These are phyloP conservation scores for Martes flavigula DNA, from an alignment of 2,797 vertebrate species.

Conservation along the genomic window DNA sequence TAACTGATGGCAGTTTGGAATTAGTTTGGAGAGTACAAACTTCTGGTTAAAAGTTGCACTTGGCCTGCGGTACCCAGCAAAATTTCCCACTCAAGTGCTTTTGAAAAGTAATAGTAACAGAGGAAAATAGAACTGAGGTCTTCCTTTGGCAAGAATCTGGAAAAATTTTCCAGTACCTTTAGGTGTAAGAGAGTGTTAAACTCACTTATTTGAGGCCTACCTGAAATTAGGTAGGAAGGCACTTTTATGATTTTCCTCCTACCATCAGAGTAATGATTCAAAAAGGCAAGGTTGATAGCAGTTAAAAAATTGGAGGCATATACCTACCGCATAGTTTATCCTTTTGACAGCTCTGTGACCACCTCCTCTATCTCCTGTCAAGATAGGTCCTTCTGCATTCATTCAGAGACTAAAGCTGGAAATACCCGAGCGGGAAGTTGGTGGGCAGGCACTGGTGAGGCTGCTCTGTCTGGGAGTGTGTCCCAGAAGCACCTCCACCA, in stretches of 20 bases:
- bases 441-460: background rate
- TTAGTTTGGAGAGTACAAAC: constrained; percentile 24
- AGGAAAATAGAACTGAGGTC: background rate
- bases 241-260: background rate
- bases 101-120: constrained; percentile 26
- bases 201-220: background rate
- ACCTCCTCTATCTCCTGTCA: background rate
- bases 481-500: background rate
- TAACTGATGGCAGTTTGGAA: constrained; percentile 32
- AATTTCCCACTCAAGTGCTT: constrained; percentile 41
- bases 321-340: background rate
- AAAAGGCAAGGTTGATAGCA: background rate
- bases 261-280: background rate
- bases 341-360: background rate
- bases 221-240: background rate
- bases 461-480: background rate
- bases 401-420: background rate
- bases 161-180: background rate
- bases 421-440: background rate
- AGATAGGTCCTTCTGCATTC: background rate
- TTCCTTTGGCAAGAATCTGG: background rate
- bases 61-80: background rate
- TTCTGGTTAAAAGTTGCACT: constrained; percentile 25
- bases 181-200: background rate
- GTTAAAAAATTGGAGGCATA: background rate